Evolutionary conservation across 64 coral and sea anemone species (phyloP).

Genomic region (Cladopsammia gracilis): DNA sequence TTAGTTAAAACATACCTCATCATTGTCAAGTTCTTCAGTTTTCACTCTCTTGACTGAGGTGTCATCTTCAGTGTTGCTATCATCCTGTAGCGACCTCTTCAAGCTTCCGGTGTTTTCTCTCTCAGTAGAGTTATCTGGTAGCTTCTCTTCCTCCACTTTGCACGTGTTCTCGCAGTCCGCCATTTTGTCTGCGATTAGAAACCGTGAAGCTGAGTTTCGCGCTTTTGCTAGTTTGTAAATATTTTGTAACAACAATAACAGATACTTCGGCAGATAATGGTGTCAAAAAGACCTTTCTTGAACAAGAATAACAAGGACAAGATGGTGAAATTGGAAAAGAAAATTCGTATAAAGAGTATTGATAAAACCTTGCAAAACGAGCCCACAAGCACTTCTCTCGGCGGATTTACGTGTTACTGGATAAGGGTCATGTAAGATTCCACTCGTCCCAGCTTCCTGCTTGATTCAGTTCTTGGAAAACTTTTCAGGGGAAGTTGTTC

Average conservation of each 20-base stretch:
- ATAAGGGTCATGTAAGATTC: background rate
- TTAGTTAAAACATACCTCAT: background rate
- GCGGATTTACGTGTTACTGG: background rate
- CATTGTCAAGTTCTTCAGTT: background rate
- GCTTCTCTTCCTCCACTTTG: background rate
- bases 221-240: background rate
- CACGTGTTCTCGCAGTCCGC: slow-evolving; percentile 18
- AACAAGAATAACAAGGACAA: background rate
- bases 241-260: background rate
- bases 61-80: background rate
- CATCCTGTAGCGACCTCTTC: slow-evolving; percentile 24
- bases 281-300: background rate
- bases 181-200: background rate
- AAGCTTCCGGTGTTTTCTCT: background rate
- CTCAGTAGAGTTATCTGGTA: background rate
- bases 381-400: background rate
- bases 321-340: no score
- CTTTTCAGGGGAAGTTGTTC: no score
- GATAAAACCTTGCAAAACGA: background rate
- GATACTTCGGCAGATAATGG: background rate
- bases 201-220: background rate
- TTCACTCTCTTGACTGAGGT: background rate
- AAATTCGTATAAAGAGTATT: no score
- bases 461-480: background rate
- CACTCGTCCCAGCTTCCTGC: background rate